Evolutionary conservation across 2,113 vertebrate genomes (phyloP), one percentile per base, ranked within the genome.

Genomic region (Sprattus sprattus): DNA sequence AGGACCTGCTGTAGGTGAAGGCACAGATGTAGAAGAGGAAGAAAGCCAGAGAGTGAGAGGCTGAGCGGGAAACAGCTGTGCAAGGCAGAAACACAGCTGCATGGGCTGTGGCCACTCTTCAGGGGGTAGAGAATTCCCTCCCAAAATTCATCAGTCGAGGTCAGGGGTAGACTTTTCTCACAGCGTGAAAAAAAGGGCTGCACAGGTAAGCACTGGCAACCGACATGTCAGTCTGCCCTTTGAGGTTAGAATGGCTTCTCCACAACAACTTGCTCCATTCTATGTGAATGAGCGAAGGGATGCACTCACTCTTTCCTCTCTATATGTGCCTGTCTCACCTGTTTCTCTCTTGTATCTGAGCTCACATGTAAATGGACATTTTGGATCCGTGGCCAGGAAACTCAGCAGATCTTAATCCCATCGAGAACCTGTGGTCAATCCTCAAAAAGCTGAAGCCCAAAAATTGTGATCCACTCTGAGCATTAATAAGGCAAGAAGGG

Each of bases 41-140:
- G 22, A 16, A 6, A 16, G 15, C 9, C 75, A 45, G 13, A n/a
- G n/a, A 9, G 39, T 50, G 47, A 45, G 45, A 50, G 28, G 6
- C 8, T 83, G 32, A 32, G 45, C 86, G 20, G 60, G 45, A 75
- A 25, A 28, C 86, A 84, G 49, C 86, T 81, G 46, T 81, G 52
- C 86, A 67, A n/a, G 25, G 25, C 18, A 45, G 49, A 52, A 50
- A 84, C 67, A 84, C 82, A 88, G 84, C 84, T 88, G 87, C 50
- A 64, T 49, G 47, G 45, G 85, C 60, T 81, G 52, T 22, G 25
- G 52, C 82, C 47, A 83, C 67, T 28, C 83, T 13, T 25, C 15
- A 47, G 67, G 67, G 67, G 28, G 67, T 22, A n/a, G 22, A 78
- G 18, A 60, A 84, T 84, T 81, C 82, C 64, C 81, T 49, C 45